These are phyloP conservation scores for Atta cephalotes DNA, from an alignment of 1,140 invertebrate genomes.

Conservation along the genomic window DNA sequence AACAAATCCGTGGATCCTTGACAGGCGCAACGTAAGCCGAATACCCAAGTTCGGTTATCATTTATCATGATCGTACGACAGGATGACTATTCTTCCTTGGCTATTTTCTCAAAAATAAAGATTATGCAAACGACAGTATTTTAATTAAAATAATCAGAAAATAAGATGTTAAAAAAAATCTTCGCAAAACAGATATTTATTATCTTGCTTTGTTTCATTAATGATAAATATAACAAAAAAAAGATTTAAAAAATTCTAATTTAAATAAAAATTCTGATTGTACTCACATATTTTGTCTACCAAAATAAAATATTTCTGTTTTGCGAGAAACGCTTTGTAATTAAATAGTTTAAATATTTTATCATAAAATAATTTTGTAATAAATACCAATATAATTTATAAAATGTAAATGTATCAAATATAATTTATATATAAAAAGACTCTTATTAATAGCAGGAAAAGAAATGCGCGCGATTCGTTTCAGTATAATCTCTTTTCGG, in stretches of 20 bases:
- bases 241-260: background rate
- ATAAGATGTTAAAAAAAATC: background rate
- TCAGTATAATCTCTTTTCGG: background rate
- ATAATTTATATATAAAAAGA: background rate
- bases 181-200: background rate
- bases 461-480: background rate
- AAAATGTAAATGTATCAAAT: background rate
- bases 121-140: background rate
- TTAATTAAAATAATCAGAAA: background rate
- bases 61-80: conserved; percentile 49
- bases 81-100: conserved; percentile 25
- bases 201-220: background rate
- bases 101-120: conserved; percentile 6
- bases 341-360: background rate
- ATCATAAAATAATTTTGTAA: background rate
- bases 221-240: background rate
- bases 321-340: background rate
- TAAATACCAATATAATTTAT: background rate
- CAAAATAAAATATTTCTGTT: background rate
- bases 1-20: conserved; percentile 71
- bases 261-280: background rate
- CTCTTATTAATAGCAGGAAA: background rate
- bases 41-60: conserved; percentile 67
- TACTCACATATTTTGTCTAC: background rate
- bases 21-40: conserved; percentile 57